Conservation (phyloP, 2,888 invertebrate species). For the Scelioninae gen. 1 region DNA sequence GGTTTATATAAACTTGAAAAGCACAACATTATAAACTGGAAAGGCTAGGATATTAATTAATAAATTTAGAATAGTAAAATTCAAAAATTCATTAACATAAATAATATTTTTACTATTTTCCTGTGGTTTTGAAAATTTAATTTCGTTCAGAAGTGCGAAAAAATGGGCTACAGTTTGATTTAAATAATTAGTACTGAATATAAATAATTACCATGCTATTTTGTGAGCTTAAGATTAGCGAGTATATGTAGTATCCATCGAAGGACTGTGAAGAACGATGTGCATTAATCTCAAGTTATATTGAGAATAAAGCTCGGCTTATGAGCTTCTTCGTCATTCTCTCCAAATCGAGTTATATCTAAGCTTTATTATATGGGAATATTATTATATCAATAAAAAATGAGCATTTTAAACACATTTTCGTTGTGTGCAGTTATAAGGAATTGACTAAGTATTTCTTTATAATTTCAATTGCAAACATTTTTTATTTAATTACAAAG, state of each 20-base stretch:
- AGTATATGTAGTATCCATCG: slow-evolving; percentile 50
- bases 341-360: slow-evolving; percentile 69
- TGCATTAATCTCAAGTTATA: slow-evolving; percentile 80
- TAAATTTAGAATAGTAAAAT: too few species aligned
- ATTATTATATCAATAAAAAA: slow-evolving; percentile 41
- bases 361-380: slow-evolving; percentile 31
- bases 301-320: slow-evolving; percentile 79
- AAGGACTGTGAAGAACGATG: slow-evolving; percentile 76
- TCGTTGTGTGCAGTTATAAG: neutral
- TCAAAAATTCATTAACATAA: too few species aligned
- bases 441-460: neutral
- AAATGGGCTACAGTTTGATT: neutral
- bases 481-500: too few species aligned
- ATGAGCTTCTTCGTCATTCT: slow-evolving; percentile 75
- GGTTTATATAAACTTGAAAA: too few species aligned
- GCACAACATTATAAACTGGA: too few species aligned
- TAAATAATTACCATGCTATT: slow-evolving; percentile 34
- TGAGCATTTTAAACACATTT: slow-evolving; percentile 7
- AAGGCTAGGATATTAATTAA: too few species aligned
- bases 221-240: slow-evolving; percentile 48
- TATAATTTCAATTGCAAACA: too few species aligned
- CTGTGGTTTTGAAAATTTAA: slow-evolving; percentile 71
- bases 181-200: slow-evolving; percentile 8
- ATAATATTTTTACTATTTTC: too few species aligned
- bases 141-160: neutral